phyloP scores from a whole-genome alignment of 2,888 invertebrate genomes.

The Cephus rjabovi region DNA sequence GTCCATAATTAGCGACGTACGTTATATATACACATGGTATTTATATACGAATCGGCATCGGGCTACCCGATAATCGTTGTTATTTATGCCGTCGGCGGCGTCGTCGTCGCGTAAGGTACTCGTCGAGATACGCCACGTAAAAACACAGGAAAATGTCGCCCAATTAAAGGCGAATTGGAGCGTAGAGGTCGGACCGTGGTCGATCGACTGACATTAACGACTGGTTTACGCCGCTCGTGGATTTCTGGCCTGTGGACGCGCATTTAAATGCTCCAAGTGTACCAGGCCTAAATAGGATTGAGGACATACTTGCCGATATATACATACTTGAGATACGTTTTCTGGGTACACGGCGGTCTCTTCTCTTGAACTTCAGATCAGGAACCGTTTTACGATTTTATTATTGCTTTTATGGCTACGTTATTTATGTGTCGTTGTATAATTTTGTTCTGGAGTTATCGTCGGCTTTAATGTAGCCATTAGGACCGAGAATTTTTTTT shows the following conservation, averaged over 20 bases:
- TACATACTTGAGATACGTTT: neutral
- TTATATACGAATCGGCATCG: neutral
- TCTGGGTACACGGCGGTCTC: neutral
- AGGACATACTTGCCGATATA: neutral
- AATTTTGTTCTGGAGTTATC: conserved; percentile 37
- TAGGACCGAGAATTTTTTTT: neutral
- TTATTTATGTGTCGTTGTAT: conserved; percentile 44
- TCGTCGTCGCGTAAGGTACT: conserved; percentile 15
- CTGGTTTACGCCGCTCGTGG: conserved; percentile 40
- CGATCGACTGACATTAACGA: conserved; percentile 39
- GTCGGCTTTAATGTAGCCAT: conserved; percentile 42
- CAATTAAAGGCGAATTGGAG: conserved; percentile 60
- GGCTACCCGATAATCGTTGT: conserved; percentile 57
- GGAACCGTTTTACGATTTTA: conserved; percentile 52
- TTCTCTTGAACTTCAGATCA: conserved; percentile 32
- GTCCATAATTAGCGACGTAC: neutral
- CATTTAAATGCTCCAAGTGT: neutral
- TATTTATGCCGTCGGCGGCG: conserved; percentile 49
- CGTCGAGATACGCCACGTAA: conserved; percentile 43
- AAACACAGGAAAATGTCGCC: conserved; percentile 60
- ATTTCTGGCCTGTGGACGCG: neutral
- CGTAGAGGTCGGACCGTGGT: conserved; percentile 44
- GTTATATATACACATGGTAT: neutral
- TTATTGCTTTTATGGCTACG: conserved; percentile 47
- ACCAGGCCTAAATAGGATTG: neutral